Base-by-base conservation (phyloP, 2,888 invertebrate species). In the Escarpia spicata region DNA sequence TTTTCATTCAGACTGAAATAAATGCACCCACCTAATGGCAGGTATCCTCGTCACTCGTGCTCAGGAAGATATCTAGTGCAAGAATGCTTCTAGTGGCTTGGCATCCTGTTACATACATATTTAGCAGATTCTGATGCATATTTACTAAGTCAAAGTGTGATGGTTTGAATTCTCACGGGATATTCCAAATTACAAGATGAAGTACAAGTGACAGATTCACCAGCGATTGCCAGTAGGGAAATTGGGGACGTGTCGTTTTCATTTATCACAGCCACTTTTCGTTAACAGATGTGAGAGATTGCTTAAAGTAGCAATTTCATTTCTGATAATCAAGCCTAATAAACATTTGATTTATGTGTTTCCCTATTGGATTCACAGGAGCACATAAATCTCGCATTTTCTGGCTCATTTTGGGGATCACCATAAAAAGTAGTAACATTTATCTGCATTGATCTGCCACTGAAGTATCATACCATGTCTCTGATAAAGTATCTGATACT, bases 121-220 rank as follows among this genome's bases (percentile, higher is more conserved):
- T 75, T 75, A 75, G 19, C 75, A 75, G 75, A 75, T 75, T 75
- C 26, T 75, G 75, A 52, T 9, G 52, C 52, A 52, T 52, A 15
- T 52, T 52, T 75, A n/a, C 75, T 75, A 75, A 75, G 75, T n/a
- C 75, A 75, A 75, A 75, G 75, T 75, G 75, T 75, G 75, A 75
- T 6, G 6, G 75, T 75, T 75, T 75, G 75, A 75, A 75, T 75
- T 75, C 75, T 75, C 75, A 75, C 26, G n/a, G 75, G 75, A 75
- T 26, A 75, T 75, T 75, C 75, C 75, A 26, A 75, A 75, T 75
- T 19, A 75, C 75, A 26, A 75, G 75, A 75, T 75, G 19, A 75
- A 75, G 75, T 75, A 75, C 26, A 26, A 6, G 19, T 75, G 75
- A 75, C 75, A 75, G 75, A 75, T 75, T 19, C 26, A 75, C 75